phyloP scores from a whole-genome alignment of 2,113 vertebrate genomes.

The Mungos mungo region DNA sequence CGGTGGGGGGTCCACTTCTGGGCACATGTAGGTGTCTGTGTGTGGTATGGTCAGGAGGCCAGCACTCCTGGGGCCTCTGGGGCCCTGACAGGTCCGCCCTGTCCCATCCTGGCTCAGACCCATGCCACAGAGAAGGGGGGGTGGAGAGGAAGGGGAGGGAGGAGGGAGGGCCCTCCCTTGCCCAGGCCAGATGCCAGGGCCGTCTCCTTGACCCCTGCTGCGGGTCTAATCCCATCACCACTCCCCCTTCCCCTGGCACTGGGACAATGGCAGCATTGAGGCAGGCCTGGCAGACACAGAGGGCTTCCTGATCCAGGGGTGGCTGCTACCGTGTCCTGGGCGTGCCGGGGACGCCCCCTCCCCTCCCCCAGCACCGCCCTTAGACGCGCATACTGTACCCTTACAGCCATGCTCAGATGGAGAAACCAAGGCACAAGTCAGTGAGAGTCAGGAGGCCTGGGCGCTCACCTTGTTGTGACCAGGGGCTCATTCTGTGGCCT shows the following conservation, averaged over 20 bases:
- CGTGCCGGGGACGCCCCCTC: background rate
- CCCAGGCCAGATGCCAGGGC: slow-evolving; percentile 6
- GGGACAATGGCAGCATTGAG: slow-evolving; percentile 68
- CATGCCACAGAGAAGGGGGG: background rate
- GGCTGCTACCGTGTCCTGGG: background rate
- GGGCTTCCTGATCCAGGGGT: background rate
- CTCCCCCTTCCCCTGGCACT: background rate
- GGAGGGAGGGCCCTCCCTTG: background rate
- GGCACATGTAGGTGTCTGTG: background rate
- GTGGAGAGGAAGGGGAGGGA: background rate
- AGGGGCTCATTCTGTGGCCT: background rate
- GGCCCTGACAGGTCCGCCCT: background rate
- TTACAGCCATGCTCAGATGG: background rate
- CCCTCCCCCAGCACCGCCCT: background rate
- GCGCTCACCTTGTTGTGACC: background rate
- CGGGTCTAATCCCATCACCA: slow-evolving; percentile 17
- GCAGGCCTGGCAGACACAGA: slow-evolving; percentile 6
- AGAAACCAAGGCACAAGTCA: background rate
- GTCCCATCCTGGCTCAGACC: background rate
- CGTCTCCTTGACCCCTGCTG: background rate
- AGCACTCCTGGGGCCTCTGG: background rate
- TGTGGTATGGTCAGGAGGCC: background rate
- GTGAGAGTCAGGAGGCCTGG: background rate
- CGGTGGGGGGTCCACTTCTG: background rate
- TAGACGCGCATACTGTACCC: background rate